phyloP scores from a whole-genome alignment of 2,888 invertebrate species.

The Drosophila affinis region DNA sequence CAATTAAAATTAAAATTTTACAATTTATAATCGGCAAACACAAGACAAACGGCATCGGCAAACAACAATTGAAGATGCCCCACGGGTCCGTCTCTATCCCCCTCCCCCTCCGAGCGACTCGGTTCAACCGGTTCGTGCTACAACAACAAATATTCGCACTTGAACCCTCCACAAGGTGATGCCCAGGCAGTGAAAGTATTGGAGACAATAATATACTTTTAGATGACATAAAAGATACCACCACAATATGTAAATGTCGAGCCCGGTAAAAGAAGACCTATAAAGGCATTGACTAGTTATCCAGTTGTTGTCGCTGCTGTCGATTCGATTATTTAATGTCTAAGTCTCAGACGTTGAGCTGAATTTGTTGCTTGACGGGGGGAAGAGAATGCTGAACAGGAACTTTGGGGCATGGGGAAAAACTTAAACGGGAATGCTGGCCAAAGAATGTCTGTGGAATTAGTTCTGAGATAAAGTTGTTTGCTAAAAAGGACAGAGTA shows the following conservation, averaged over 20 bases:
- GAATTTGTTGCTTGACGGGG: background rate
- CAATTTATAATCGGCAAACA: constrained; percentile 50
- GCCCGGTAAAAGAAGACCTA: background rate
- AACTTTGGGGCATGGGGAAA: background rate
- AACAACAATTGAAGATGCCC: constrained; percentile 50
- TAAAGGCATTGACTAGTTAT: background rate
- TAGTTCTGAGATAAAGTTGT: background rate
- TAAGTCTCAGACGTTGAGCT: background rate
- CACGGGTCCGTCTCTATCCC: constrained; percentile 43
- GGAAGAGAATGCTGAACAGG: background rate
- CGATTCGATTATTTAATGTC: background rate
- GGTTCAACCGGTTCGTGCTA: constrained; percentile 52
- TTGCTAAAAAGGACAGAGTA: no score
- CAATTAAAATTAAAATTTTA: constrained; percentile 38
- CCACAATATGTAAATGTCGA: background rate
- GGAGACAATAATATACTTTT: constrained; percentile 20
- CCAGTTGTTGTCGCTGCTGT: background rate
- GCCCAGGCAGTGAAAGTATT: constrained; percentile 65
- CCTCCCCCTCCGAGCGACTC: constrained; percentile 13
- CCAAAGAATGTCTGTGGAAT: background rate
- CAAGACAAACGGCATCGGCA: constrained; percentile 34
- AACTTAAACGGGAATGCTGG: background rate
- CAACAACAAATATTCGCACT: constrained; percentile 55
- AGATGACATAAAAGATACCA: constrained; percentile 58
- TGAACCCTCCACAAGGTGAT: constrained; percentile 72